Evolutionary conservation across 1,140 invertebrate species (phyloP).

Genomic region (Drosophila kikkawai): DNA sequence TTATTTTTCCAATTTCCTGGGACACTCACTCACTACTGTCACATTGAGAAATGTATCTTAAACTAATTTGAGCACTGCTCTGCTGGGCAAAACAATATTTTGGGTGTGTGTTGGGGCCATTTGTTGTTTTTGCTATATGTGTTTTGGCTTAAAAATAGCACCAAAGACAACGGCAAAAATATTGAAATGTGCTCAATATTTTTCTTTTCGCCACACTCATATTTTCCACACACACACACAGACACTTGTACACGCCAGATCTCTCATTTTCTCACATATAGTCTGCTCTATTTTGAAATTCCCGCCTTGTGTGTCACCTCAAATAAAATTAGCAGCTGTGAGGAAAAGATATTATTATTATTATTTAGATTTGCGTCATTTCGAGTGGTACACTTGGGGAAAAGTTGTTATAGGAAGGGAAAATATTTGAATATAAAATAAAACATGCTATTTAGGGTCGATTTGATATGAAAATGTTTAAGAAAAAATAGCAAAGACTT

Average conservation of each 20-base stretch:
- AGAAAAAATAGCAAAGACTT: background rate
- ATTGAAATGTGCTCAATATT: constrained; percentile 76
- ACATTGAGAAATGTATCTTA: constrained; percentile 81
- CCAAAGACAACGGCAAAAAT: constrained; percentile 51
- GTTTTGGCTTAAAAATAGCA: constrained; percentile 62
- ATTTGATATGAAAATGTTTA: no score
- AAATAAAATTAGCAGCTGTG: constrained; percentile 81
- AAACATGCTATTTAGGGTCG: background rate
- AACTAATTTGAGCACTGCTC: constrained; percentile 76
- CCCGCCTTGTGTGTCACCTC: constrained; percentile 80
- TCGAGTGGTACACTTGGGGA: constrained; percentile 29
- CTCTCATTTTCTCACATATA: constrained; percentile 18
- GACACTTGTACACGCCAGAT: constrained; percentile 16
- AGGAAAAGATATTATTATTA: constrained; percentile 64
- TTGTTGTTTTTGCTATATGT: constrained; percentile 32
- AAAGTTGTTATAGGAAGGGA: background rate
- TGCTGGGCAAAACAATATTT: constrained; percentile 66
- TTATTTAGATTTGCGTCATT: constrained; percentile 80
- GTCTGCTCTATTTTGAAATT: constrained; percentile 57
- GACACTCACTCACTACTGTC: constrained; percentile 76
- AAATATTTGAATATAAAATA: no score
- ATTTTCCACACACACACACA: constrained; percentile 58
- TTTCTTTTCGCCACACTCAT: constrained; percentile 61
- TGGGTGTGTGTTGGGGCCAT: constrained; percentile 42
- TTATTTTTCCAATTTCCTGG: constrained; percentile 64